These are phyloP conservation scores for Speoplatyrhinus poulsoni DNA, from an alignment of 2,113 vertebrate genomes.

Conservation along the genomic window DNA sequence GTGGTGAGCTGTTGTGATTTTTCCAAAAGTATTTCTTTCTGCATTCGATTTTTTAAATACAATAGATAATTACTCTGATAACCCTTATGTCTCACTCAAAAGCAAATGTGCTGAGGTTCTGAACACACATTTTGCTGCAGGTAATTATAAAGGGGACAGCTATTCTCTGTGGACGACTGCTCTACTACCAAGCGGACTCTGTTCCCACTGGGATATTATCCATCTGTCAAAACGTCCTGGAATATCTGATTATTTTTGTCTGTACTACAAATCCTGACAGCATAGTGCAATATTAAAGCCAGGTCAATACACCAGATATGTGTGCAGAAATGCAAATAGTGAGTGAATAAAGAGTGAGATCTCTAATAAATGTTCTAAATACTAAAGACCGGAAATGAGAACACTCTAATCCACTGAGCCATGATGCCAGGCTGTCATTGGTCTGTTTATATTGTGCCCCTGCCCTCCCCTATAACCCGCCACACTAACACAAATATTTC, in stretches of 20 bases:
- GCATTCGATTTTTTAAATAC: too few species aligned
- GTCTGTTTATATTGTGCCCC: constrained; percentile 37
- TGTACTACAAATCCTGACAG: constrained; percentile 9
- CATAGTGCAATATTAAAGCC: background rate
- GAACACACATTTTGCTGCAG: background rate
- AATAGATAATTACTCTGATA: too few species aligned
- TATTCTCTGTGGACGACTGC: constrained; percentile 34
- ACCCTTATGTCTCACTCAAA: too few species aligned
- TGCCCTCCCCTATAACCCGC: constrained; percentile 23
- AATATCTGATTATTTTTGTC: constrained; percentile 19
- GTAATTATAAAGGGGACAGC: constrained; percentile 23
- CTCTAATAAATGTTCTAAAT: constrained; percentile 62
- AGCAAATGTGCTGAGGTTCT: too few species aligned
- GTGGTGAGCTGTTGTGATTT: background rate
- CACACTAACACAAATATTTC: constrained; percentile 19
- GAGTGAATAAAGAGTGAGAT: constrained; percentile 3
- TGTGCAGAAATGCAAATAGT: background rate
- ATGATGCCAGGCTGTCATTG: constrained; percentile 56
- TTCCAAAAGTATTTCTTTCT: too few species aligned
- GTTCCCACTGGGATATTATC: constrained; percentile 51
- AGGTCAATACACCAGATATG: constrained; percentile 1
- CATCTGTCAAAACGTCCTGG: constrained; percentile 55
- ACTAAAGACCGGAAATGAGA: constrained; percentile 72
- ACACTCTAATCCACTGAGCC: constrained; percentile 65
- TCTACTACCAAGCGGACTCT: constrained; percentile 57